Conservation (phyloP, 2,113 vertebrate genomes). For the Phrynosoma blainvillii region DNA sequence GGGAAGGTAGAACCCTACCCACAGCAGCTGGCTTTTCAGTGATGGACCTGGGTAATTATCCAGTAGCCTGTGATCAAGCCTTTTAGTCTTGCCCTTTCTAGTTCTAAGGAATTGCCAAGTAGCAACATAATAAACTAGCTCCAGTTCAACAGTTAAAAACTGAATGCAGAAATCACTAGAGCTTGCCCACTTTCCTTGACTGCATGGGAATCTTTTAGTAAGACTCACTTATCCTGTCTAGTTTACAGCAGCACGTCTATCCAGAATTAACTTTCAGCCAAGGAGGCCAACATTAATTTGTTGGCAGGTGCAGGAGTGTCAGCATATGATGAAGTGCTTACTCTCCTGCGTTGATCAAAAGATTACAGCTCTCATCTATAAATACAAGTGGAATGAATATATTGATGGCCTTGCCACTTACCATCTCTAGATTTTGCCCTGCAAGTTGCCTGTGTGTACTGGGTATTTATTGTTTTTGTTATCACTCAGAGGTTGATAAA, state of each 20-base stretch:
- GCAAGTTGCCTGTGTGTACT: neutral
- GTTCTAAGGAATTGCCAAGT: neutral
- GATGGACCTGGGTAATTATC: neutral
- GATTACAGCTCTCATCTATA: constrained; percentile 43
- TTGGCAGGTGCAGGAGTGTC: constrained; percentile 1
- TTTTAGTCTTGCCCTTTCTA: neutral
- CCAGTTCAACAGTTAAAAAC: constrained; percentile 9
- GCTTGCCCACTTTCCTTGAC: constrained; percentile 10
- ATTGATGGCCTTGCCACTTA: neutral
- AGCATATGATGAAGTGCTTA: constrained; percentile 1
- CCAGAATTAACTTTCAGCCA: constrained; percentile 40
- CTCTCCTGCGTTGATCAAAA: constrained; percentile 27
- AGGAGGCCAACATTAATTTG: constrained; percentile 32
- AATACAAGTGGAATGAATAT: constrained; percentile 24
- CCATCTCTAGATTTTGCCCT: constrained; percentile 6
- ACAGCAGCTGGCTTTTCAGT: too few species aligned
- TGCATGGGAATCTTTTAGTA: constrained; percentile 17
- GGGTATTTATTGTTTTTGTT: neutral
- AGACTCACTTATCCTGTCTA: neutral
- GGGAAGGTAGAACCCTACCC: neutral
- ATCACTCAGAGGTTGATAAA: neutral
- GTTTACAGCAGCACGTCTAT: constrained; percentile 26
- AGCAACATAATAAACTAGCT: neutral
- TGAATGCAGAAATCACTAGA: neutral
- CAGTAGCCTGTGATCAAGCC: neutral